A percentile compares a stretch with the other conserved stretches of the same genome.
Evolutionary conservation across 2,888 invertebrate genomes (phyloP).

Genomic region (Selenia dentaria): DNA sequence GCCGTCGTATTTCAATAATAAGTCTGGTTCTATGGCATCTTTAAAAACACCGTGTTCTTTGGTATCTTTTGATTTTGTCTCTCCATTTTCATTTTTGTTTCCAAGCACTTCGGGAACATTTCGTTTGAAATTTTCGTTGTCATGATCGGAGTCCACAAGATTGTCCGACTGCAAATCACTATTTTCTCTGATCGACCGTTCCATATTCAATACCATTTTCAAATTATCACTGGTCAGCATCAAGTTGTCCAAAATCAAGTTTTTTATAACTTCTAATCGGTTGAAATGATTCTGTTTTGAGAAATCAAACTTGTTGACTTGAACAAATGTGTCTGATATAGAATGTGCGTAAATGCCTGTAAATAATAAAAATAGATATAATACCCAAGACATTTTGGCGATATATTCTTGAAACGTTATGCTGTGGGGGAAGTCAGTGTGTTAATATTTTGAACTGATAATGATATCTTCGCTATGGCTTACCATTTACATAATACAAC

Average conservation of each 20-base stretch:
- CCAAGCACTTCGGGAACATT: neutral
- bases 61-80: too few relatives aligned
- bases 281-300: conserved; percentile 17
- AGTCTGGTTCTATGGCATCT: neutral
- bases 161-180: neutral
- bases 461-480: neutral
- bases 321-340: conserved; percentile 22
- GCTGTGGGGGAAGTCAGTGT: neutral
- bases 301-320: conserved; percentile 33
- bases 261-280: conserved; percentile 34
- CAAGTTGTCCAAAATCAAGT: conserved; percentile 40
- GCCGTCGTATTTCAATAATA: neutral
- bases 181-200: conserved; percentile 23
- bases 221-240: conserved; percentile 44
- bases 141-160: too few relatives aligned
- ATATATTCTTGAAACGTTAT: conserved; percentile 1
- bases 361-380: conserved; percentile 15
- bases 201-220: conserved; percentile 38
- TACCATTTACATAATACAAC: too few relatives aligned
- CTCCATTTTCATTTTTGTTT: neutral
- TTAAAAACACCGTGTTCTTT: too few relatives aligned
- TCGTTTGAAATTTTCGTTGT: too few relatives aligned
- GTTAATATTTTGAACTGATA: conserved; percentile 20
- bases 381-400: conserved; percentile 19
- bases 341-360: conserved; percentile 17